A percentile compares a stretch with the other conserved stretches of the same genome.
Evolutionary conservation across 2,888 invertebrate species (phyloP).

Genomic region (Microdon myrmicae): DNA sequence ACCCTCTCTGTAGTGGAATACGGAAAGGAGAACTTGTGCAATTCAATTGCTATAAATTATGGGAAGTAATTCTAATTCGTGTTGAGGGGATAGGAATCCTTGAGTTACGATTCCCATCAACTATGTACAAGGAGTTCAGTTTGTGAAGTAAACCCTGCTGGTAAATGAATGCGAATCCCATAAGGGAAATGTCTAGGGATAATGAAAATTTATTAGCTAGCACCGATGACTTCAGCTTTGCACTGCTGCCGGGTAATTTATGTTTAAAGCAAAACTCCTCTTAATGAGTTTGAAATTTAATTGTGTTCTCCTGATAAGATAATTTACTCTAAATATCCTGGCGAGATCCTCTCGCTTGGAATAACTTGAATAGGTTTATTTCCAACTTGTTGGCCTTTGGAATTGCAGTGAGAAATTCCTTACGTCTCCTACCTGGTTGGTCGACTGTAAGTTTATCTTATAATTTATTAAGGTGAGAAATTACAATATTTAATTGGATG

Average conservation of each 20-base stretch:
- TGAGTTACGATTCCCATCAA: constrained; percentile 11
- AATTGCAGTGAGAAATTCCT: too few relatives aligned
- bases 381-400: too few relatives aligned
- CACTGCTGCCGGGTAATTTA: constrained; percentile 32
- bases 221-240: constrained; percentile 35
- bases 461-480: too few relatives aligned
- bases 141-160: background rate
- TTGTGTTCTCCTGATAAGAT: constrained; percentile 20
- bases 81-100: too few relatives aligned
- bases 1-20: background rate
- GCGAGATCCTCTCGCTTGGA: constrained; percentile 1
- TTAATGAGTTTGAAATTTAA: constrained; percentile 37
- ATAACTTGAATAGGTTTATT: constrained; percentile 11
- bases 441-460: too few relatives aligned
- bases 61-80: too few relatives aligned
- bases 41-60: constrained; percentile 5
- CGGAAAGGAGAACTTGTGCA: too few relatives aligned
- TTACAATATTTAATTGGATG: too few relatives aligned
- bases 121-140: constrained; percentile 10
- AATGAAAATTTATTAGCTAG: constrained; percentile 50
- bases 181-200: constrained; percentile 12
- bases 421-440: too few relatives aligned
- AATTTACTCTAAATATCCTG: constrained; percentile 26
- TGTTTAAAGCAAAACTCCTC: constrained; percentile 21
- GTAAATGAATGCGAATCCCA: constrained; percentile 9